A percentile compares a stretch with the other conserved stretches of the same genome.
phyloP scores from a whole-genome alignment of 64 coral and sea anemone species.

The Platygyra sinensis region DNA sequence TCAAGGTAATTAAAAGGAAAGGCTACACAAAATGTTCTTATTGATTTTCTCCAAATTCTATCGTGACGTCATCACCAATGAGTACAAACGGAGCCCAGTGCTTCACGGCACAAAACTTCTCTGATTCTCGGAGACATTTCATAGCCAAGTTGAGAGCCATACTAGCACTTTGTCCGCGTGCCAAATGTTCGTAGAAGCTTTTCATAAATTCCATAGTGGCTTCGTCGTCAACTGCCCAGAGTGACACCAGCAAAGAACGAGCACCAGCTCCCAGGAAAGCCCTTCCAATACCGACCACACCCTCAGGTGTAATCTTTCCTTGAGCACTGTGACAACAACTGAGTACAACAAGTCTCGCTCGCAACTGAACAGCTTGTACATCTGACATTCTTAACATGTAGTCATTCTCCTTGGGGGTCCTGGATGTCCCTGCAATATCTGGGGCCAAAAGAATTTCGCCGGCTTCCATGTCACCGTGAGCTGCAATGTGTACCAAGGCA shows the following conservation, averaged over 20 bases:
- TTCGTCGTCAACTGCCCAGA: neutral
- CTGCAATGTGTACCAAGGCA: neutral
- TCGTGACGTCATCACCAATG: neutral
- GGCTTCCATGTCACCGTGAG: neutral
- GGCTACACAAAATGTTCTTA: too few relatives aligned
- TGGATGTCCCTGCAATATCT: neutral
- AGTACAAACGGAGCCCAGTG: neutral
- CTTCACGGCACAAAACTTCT: neutral
- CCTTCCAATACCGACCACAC: neutral
- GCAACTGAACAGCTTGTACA: neutral
- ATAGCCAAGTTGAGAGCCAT: neutral
- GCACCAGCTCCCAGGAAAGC: neutral
- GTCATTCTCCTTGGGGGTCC: neutral
- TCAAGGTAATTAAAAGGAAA: too few relatives aligned
- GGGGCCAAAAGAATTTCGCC: constrained; percentile 1
- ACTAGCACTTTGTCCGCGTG: neutral
- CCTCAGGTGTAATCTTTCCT: neutral
- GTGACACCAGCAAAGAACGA: neutral
- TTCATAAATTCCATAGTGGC: neutral
- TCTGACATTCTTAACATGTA: neutral
- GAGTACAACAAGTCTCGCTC: neutral
- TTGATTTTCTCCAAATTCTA: too few relatives aligned
- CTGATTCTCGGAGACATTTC: neutral
- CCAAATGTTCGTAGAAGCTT: neutral
- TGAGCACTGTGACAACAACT: neutral